Evolutionary conservation across 2,888 invertebrate species (phyloP).

Genomic region (Rambutsinella grinnellia): DNA sequence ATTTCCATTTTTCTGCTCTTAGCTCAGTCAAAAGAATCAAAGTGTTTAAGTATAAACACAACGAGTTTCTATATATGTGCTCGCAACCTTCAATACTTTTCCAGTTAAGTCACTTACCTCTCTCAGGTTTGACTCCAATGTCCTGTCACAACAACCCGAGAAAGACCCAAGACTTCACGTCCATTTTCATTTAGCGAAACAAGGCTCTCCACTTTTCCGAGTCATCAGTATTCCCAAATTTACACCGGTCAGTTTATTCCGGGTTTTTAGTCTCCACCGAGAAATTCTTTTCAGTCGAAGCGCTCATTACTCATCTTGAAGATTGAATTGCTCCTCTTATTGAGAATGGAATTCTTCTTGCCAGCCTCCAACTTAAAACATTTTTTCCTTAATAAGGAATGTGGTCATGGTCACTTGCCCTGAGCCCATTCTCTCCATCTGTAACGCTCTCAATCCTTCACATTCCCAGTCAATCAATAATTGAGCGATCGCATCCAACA

Average conservation of each 20-base stretch:
- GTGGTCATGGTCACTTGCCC: too few relatives aligned
- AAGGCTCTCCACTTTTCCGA: conserved; percentile 28
- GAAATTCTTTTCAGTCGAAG: too few relatives aligned
- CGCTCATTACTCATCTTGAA: too few relatives aligned
- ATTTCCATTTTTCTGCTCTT: conserved; percentile 1
- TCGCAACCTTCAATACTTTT: conserved; percentile 1
- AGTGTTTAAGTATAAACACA: conserved; percentile 50
- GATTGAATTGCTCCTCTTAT: too few relatives aligned
- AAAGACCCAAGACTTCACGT: conserved; percentile 11
- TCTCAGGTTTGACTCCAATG: conserved; percentile 18
- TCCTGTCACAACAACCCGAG: conserved; percentile 39
- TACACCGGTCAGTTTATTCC: not conserved
- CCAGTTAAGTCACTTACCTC: conserved; percentile 24
- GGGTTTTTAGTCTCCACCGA: too few relatives aligned
- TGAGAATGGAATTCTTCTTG: too few relatives aligned
- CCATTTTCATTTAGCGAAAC: conserved; percentile 29
- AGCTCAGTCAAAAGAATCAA: conserved; percentile 25
- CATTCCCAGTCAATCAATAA: too few relatives aligned
- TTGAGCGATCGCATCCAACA: too few relatives aligned
- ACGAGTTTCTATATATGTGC: conserved; percentile 5
- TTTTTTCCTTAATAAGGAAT: too few relatives aligned
- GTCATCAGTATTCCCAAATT: not conserved
- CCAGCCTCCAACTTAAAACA: too few relatives aligned
- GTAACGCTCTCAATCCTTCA: too few relatives aligned
- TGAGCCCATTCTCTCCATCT: too few relatives aligned